Base-by-base conservation (phyloP, 2,888 invertebrate species). In the Argyra leucocephala region DNA sequence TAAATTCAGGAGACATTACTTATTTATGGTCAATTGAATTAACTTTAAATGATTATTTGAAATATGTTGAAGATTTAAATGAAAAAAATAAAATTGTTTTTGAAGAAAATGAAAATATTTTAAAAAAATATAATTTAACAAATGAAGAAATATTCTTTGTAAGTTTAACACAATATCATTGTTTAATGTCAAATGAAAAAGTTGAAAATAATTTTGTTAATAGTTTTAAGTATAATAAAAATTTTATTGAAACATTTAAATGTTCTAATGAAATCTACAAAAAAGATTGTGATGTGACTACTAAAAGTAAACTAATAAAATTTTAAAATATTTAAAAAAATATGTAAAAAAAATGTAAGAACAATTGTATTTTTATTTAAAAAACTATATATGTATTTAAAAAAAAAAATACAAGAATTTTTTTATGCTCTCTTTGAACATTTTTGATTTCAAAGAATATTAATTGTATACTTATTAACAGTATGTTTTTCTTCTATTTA, bases 111-210 rank as follows among this genome's bases (percentile, higher is more conserved):
- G 5, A 15, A 18, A 48, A 48, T 48, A 48, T 48, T 12, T 48
- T 48, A 48, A 48, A 48, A 15, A 2, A n/a, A 15, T 48, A 18
- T 48, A n/a, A 48, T 48, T 48, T 48, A 48, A 48, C 12, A 18
- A 5, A 15, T 48, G 18, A 48, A 15, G 3, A 48, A 48, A 18
- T 48, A 48, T 48, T 48, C 15, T 48, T 48, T 18, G 12, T 48
- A 48, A 48, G 48, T 48, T 48, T 48, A 48, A 48, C n/a, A n/a
- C 48, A 48, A 48, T 48, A 48, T 48, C 48, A 48, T 48, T 48
- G 48, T 48, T 48, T n/a, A 48, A 48, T 48, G 48, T 18, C 48
- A 18, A 48, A 9, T 12, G 48, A 48, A 48, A 48, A n/a, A 18
- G 48, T 48, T 48, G 48, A 48, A 48, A 48, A 2, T 12, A 48